Conservation (phyloP, 2,888 invertebrate genomes). For the Papilio gigon region DNA sequence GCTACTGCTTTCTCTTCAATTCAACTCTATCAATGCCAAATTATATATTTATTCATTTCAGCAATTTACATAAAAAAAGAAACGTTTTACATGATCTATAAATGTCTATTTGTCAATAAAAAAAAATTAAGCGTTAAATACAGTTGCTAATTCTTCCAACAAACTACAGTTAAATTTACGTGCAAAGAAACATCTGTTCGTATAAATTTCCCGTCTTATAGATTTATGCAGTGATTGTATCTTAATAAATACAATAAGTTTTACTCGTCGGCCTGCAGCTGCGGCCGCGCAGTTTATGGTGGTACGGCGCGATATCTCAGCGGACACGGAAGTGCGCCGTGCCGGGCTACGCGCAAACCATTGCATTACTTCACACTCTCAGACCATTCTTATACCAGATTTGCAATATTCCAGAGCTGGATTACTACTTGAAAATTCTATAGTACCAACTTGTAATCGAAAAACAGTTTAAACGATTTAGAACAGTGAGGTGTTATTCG, state of each 20-base stretch:
- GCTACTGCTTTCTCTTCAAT: no score
- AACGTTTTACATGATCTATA: no score
- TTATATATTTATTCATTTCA: no score
- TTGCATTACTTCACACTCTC: slow-evolving; percentile 29
- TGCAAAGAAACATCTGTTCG: slow-evolving; percentile 10
- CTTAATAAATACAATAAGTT: slow-evolving; percentile 33
- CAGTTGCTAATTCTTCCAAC: neutral
- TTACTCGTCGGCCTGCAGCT: slow-evolving; percentile 3
- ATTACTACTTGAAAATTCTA: no score
- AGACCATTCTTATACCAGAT: slow-evolving; percentile 22
- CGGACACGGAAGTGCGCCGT: slow-evolving; percentile 34
- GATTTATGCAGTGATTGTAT: slow-evolving; percentile 27
- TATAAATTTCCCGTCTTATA: slow-evolving; percentile 14
- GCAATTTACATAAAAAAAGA: no score
- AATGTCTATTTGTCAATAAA: no score
- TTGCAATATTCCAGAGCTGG: no score
- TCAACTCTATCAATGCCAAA: no score
- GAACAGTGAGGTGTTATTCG: no score
- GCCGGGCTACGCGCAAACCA: slow-evolving; percentile 23
- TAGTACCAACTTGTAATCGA: no score
- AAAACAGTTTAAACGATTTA: no score
- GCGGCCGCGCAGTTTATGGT: slow-evolving; percentile 31
- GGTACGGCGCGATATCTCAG: slow-evolving; percentile 28
- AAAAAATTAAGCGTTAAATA: no score
- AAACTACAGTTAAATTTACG: neutral